Evolutionary conservation across 2,797 vertebrate species (phyloP), one percentile per base, ranked within the genome.

Genomic region (Sebastes hubbsi): DNA sequence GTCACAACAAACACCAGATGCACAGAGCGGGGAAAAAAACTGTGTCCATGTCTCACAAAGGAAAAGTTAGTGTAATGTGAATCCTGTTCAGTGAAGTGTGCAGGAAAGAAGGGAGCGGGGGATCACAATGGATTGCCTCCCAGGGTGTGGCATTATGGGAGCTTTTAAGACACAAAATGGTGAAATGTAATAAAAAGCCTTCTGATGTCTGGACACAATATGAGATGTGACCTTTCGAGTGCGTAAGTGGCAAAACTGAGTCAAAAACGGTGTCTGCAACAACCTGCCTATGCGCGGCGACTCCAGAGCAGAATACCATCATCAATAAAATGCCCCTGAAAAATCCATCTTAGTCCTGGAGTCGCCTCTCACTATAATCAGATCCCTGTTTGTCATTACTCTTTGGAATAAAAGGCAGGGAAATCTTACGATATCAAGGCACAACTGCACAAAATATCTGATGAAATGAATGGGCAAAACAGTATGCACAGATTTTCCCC

Each of bases 211-310:
- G 6, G 34, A 76, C 75, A 70, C 81, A 83, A 77, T 85, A 87
- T 83, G 77, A 89, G 71, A 82, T 81, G 68, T 89, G 89, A 95
- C 88, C 92, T 93, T 93, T 93, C 54, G 81, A 89, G 74, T 73
- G 70, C 36, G 52, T 70, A 75, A 85, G 78, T 75, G 64, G 80
- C 67, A 76, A 88, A 92, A 84, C 67, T 42, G 70, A 83, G 73
- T 75, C 22, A 77, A 81, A 85, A 87, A 49, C 54, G n/a, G 34
- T 12, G 52, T 32, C 66, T 65, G 34, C 56, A 24, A 72, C 9
- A 46, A 0, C 1, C 46, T 16, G 55, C 38, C 20, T 75, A 46
- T 87, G 85, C 78, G 88, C 85, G 24, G 69, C 34, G 79, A 87
- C 68, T 86, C 49, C 20, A 11, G 38, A 84, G 74, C 46, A 86